phyloP scores from a whole-genome alignment of 1,140 invertebrate species.

The Lepidurus apus region DNA sequence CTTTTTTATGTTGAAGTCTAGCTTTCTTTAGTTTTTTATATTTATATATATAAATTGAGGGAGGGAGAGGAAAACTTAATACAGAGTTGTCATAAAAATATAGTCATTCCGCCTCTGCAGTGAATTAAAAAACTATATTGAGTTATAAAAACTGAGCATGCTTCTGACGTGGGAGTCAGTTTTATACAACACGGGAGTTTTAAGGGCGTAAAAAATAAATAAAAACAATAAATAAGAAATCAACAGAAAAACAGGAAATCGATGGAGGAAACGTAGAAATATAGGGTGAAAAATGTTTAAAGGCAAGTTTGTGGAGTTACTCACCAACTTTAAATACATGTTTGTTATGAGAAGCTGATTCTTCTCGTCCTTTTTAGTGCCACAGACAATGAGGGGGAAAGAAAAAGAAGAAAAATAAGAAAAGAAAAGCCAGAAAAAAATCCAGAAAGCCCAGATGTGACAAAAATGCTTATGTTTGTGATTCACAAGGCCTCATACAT shows the following conservation, averaged over 20 bases:
- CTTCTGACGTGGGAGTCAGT: background rate
- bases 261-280: background rate
- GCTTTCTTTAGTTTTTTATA: too few species aligned
- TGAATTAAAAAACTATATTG: background rate
- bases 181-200: background rate
- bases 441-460: constrained; percentile 29
- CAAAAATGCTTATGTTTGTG: background rate
- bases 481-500: background rate
- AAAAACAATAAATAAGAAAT: constrained; percentile 1
- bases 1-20: too few species aligned
- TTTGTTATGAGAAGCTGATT: constrained; percentile 88
- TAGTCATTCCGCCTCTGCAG: background rate
- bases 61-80: background rate
- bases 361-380: constrained; percentile 71
- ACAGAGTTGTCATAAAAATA: background rate
- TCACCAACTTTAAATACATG: constrained; percentile 87
- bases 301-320: constrained; percentile 42
- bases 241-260: background rate
- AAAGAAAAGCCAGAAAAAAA: constrained; percentile 33
- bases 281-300: background rate
- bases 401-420: constrained; percentile 32
- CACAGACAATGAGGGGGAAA: constrained; percentile 39
- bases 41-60: too few species aligned
- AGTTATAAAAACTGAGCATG: background rate
- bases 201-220: background rate